Base-by-base conservation (phyloP, 1,140 invertebrate genomes). In the Homarus americanus region DNA sequence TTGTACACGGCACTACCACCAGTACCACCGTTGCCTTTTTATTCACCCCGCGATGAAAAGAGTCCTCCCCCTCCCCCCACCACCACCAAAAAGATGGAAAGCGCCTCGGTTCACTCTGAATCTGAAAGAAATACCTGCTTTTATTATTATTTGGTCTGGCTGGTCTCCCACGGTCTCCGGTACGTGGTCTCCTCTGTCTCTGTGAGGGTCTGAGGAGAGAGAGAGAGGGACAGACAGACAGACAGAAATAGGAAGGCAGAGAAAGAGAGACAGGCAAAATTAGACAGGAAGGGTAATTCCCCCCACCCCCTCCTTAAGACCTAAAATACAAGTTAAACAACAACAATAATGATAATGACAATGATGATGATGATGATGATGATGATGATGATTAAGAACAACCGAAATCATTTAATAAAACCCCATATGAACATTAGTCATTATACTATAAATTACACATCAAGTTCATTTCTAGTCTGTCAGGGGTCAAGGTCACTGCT, bases 41-140 rank as follows among this genome's bases (percentile, higher is more conserved):
- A 78, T 44, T 41, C 75, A 78, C 44, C 20, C 28, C 75, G 28
- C 38, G 40, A 78, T 24, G 40, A 78, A 78, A 78, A 76, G n/a
- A 28, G 2, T 12, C 24, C 20, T 15, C 44, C 44, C 44, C 44
- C 44, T 15, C 44, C 44, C 44, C 44, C 12, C 44, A 5, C 44
- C 12, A n/a, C n/a, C n/a, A n/a, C n/a, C n/a, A n/a, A n/a, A n/a
- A 79, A 44, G 44, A 79, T 32, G 24, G 38, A n/a, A 82, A 36
- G 53, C 49, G 44, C 38, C 32, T 32, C 15, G 80, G 38, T 32
- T 63, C 17, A 69, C 69, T 82, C 69, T 82, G 58, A 82, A 82
- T 82, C 36, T 66, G 80, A 82, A 69, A 82, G 80, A 82, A 69
- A 69, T 82, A 69, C 80, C 80, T 69, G 58, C n/a, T 58, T 34